Evolutionary conservation across 2,888 invertebrate species (phyloP).

Genomic region (Drosophila pseudotakahashii): DNA sequence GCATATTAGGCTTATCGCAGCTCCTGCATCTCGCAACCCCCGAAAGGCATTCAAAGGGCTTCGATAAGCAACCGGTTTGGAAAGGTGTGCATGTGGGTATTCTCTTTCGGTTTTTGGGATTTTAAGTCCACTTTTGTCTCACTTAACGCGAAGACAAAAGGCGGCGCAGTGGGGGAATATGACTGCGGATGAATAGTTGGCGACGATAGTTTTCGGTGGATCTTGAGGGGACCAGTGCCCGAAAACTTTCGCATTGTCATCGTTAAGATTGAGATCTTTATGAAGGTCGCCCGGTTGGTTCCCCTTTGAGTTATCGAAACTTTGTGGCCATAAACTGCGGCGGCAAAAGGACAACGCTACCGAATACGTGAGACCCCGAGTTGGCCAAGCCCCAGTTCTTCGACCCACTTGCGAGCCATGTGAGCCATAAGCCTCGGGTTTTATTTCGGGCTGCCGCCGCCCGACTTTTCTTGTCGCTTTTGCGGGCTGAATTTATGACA

Average conservation of each 20-base stretch:
- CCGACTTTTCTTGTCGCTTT: slow-evolving; percentile 67
- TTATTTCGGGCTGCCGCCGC: slow-evolving; percentile 49
- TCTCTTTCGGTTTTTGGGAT: slow-evolving; percentile 51
- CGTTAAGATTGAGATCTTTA: slow-evolving; percentile 81
- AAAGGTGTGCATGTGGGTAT: slow-evolving; percentile 23
- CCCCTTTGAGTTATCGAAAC: slow-evolving; percentile 44
- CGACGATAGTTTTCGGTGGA: slow-evolving; percentile 21
- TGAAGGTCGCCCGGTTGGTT: slow-evolving; percentile 68
- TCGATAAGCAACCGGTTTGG: slow-evolving; percentile 62
- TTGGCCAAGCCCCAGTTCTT: slow-evolving; percentile 50
- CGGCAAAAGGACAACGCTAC: slow-evolving; percentile 1
- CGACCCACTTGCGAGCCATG: slow-evolving; percentile 59
- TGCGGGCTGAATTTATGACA: slow-evolving; percentile 70
- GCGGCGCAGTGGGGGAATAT: slow-evolving; percentile 12
- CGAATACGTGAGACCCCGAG: slow-evolving; percentile 28
- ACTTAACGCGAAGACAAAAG: slow-evolving; percentile 74
- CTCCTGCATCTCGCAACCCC: slow-evolving; percentile 64
- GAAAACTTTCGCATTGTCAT: slow-evolving; percentile 76
- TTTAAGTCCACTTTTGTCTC: slow-evolving; percentile 63
- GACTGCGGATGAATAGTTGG: neutral
- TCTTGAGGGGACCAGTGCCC: slow-evolving; percentile 47
- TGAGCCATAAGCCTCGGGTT: slow-evolving; percentile 58
- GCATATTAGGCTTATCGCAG: slow-evolving; percentile 76
- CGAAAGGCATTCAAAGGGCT: slow-evolving; percentile 59
- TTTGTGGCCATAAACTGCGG: slow-evolving; percentile 46